Evolutionary conservation across 1,140 invertebrate species (phyloP).

Genomic region (Caerostris darwini): DNA sequence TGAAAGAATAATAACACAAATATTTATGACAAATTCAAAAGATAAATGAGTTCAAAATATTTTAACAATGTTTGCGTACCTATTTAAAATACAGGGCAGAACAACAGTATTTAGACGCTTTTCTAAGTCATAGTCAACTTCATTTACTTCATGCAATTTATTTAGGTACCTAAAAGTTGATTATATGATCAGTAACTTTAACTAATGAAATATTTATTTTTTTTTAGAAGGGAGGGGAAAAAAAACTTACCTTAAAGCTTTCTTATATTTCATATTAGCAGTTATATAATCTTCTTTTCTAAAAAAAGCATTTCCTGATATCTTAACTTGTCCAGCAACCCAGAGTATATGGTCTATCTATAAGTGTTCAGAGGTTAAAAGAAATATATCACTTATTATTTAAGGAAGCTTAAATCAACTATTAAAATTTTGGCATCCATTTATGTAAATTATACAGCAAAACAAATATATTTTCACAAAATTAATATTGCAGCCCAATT

Average conservation of each 20-base stretch:
- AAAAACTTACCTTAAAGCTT: constrained; percentile 86
- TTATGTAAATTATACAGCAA: too few species aligned
- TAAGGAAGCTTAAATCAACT: too few species aligned
- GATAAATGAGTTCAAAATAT: neutral
- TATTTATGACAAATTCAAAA: too few species aligned
- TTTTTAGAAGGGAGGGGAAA: neutral
- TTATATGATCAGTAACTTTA: neutral
- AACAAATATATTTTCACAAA: too few species aligned
- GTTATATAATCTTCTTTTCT: constrained; percentile 84
- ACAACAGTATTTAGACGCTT: constrained; percentile 81
- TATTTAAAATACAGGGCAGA: constrained; percentile 85
- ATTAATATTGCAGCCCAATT: too few species aligned
- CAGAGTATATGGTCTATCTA: constrained; percentile 83
- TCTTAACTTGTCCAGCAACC: constrained; percentile 86
- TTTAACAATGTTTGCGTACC: constrained; percentile 80
- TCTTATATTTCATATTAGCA: constrained; percentile 88
- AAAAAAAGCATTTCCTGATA: constrained; percentile 88
- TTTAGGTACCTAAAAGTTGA: constrained; percentile 80
- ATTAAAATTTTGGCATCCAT: too few species aligned
- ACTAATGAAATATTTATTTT: too few species aligned
- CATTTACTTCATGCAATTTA: constrained; percentile 79
- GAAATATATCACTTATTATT: neutral
- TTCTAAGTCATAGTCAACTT: constrained; percentile 78
- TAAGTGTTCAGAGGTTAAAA: neutral
- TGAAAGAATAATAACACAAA: too few species aligned